These are phyloP conservation scores for Dipodomys spectabilis DNA, from an alignment of 2,113 vertebrate genomes.

Conservation along the genomic window DNA sequence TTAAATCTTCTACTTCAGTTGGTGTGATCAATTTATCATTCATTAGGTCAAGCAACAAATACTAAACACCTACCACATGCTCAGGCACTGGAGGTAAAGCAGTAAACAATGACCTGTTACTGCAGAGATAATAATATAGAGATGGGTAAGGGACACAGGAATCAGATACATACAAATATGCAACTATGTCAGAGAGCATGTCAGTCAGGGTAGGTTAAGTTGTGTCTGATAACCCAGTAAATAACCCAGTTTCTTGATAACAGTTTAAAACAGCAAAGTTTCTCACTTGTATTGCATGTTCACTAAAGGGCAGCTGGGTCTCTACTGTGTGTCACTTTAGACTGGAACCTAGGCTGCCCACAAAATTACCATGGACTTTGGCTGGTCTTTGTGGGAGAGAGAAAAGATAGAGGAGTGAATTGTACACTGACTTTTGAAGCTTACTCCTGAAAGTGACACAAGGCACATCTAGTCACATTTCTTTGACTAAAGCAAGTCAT, in stretches of 20 bases:
- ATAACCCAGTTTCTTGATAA: background rate
- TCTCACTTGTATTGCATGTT: background rate
- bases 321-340: background rate
- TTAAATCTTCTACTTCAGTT: constrained; percentile 19
- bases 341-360: background rate
- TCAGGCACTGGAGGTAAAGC: background rate
- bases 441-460: background rate
- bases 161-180: background rate
- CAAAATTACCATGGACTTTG: background rate
- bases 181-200: background rate
- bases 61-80: background rate
- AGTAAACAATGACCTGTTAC: background rate
- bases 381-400: background rate
- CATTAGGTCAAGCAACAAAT: background rate
- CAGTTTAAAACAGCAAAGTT: background rate
- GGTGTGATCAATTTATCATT: background rate
- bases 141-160: background rate
- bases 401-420: background rate
- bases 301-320: background rate
- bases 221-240: background rate
- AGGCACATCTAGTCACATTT: background rate
- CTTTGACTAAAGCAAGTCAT: background rate
- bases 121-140: background rate
- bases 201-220: background rate
- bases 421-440: background rate